Percentiles rank a stretch among this genome's conserved stretches.
phyloP scores from a whole-genome alignment of 2,888 invertebrate genomes.

The Nasonia oneida region DNA sequence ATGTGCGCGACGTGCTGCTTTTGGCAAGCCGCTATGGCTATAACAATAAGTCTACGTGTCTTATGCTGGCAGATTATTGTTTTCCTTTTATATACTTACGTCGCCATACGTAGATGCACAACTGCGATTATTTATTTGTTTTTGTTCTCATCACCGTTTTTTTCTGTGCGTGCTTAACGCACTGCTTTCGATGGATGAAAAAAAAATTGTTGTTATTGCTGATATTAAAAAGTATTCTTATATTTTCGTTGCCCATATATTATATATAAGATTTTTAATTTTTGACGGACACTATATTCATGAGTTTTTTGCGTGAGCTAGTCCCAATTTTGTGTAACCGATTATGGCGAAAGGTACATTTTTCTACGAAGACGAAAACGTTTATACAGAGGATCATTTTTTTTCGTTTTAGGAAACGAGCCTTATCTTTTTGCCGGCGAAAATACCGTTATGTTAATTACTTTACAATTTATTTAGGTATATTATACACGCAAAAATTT shows the following conservation, averaged over 20 bases:
- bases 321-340: neutral
- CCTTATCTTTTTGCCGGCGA: neutral
- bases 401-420: neutral
- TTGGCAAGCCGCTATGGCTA: constrained; percentile 28
- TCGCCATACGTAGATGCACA: constrained; percentile 21
- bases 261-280: neutral
- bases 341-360: neutral
- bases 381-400: neutral
- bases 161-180: neutral
- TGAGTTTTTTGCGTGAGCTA: constrained; percentile 10
- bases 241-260: neutral
- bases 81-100: constrained; percentile 15
- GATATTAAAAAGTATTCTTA: neutral
- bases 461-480: too few relatives aligned
- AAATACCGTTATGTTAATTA: too few relatives aligned
- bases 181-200: constrained; percentile 34
- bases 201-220: neutral
- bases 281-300: neutral
- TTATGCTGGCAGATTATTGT: constrained; percentile 16
- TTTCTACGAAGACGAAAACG: neutral
- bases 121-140: neutral
- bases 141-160: neutral
- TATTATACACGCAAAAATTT: too few relatives aligned
- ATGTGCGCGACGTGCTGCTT: constrained; percentile 27
- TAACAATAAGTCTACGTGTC: neutral